These are phyloP conservation scores for Drosophila suzukii DNA, from an alignment of 1,140 invertebrate species.

Conservation along the genomic window DNA sequence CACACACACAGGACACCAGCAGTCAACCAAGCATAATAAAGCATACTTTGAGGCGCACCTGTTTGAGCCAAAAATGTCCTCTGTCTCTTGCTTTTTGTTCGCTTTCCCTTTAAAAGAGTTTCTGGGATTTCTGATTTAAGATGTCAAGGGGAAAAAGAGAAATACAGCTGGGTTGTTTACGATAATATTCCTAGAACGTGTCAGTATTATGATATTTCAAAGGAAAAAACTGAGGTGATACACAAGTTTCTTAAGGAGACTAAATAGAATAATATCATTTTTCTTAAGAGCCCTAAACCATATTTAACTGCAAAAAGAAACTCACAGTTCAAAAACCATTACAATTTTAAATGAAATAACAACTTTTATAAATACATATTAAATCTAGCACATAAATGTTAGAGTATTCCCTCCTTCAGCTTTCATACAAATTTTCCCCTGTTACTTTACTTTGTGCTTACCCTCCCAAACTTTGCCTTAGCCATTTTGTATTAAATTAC, in stretches of 20 bases:
- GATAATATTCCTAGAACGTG: neutral
- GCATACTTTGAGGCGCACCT: constrained; percentile 72
- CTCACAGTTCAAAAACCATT: no score
- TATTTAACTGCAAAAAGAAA: no score
- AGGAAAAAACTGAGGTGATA: neutral
- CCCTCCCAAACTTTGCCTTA: constrained; percentile 26
- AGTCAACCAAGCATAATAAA: constrained; percentile 60
- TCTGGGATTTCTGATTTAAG: constrained; percentile 6
- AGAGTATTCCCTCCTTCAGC: neutral
- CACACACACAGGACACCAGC: constrained; percentile 7
- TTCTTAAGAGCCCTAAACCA: no score
- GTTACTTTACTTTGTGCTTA: constrained; percentile 16
- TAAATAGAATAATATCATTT: neutral
- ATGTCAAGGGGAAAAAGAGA: constrained; percentile 8
- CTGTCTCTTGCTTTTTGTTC: constrained; percentile 8
- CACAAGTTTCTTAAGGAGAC: no score
- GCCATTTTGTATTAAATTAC: constrained; percentile 74
- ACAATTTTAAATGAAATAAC: no score
- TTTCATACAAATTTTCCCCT: neutral
- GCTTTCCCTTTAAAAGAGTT: constrained; percentile 7
- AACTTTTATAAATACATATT: no score
- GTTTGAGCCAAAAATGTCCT: constrained; percentile 51
- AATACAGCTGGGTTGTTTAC: neutral
- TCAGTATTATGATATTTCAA: no score
- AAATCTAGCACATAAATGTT: neutral